phyloP scores from a whole-genome alignment of 1,140 invertebrate genomes.

The Neocloeon triangulifer region DNA sequence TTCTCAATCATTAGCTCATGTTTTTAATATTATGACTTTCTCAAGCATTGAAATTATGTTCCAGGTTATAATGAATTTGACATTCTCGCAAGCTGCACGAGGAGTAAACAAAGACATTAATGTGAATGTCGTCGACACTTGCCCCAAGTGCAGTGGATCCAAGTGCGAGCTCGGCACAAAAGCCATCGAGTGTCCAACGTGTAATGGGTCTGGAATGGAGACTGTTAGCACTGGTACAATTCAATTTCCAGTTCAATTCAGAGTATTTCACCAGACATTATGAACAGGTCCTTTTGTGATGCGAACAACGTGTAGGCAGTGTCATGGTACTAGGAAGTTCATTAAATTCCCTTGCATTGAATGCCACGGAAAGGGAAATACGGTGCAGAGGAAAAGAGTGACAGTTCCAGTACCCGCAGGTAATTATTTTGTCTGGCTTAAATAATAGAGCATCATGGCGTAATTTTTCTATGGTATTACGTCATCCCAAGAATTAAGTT shows the following conservation, averaged over 20 bases:
- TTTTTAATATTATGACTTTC: too few relatives aligned
- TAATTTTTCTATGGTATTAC: too few relatives aligned
- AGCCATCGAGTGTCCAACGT: slow-evolving; percentile 64
- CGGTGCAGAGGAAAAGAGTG: slow-evolving; percentile 71
- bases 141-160: slow-evolving; percentile 66
- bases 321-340: slow-evolving; percentile 64
- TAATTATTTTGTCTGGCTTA: too few relatives aligned
- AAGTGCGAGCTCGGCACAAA: slow-evolving; percentile 75
- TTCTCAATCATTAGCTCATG: too few relatives aligned
- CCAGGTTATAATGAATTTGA: slow-evolving; percentile 67
- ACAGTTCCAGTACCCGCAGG: slow-evolving; percentile 93
- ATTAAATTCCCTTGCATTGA: slow-evolving; percentile 83
- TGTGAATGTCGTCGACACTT: slow-evolving; percentile 82
- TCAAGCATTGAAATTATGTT: slow-evolving; percentile 9
- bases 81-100: slow-evolving; percentile 86
- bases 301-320: slow-evolving; percentile 84
- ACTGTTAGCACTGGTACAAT: slow-evolving; percentile 58
- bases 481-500: too few relatives aligned
- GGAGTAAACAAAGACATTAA: slow-evolving; percentile 86
- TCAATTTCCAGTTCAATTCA: too few relatives aligned
- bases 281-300: slow-evolving; percentile 80
- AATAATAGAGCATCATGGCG: too few relatives aligned
- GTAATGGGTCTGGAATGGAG: slow-evolving; percentile 96
- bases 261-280: neutral
- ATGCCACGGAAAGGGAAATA: slow-evolving; percentile 83